Base-by-base conservation (phyloP, 2,113 vertebrate genomes). In the Cebidichthys violaceus region DNA sequence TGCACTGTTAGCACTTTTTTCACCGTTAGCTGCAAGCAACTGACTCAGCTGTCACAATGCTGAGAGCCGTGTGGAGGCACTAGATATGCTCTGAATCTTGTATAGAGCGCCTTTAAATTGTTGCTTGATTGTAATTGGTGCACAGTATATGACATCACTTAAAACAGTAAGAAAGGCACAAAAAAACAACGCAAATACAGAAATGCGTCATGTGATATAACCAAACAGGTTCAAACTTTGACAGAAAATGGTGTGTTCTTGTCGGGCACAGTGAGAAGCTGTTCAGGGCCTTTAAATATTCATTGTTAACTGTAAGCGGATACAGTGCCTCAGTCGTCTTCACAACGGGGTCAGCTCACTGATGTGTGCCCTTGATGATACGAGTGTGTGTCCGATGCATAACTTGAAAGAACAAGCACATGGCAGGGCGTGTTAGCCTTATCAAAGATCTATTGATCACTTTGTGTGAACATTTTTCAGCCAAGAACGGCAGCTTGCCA, bases 401-500 rank as follows among this genome's bases (percentile, higher is more conserved):
- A 45, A 57, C 70, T 72, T 81, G 50, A 92, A 83, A 83, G 72
- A 71, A 70, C 47, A 70, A 60, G 73, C 73, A 54, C 68, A 81
- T 65, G 50, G 66, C 27, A 70, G 68, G 78, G 29, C 39, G 41
- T 70, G 76, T 82, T 82, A 67, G 75, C 37, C 55, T 89, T 72
- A 90, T 88, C 86, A 90, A 85, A 90, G 70, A 91, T 87, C 88
- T 86, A 86, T 90, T 75, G 89, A 92, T 92, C 61, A 75, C 83
- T 89, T 68, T 77, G 65, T 69, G 68, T 35, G 71, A 83, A 87
- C 83, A 84, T 79, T 87, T 83, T 78, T 75, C 60, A 80, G 67
- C 78, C 79, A 72, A 39, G 65, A 86, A 5, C 22, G 59, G 81
- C 83, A 85, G 86, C 77, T 71, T 81, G 83, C 68, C 76, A 81